Evolutionary conservation across 2,797 vertebrate genomes (phyloP).

Genomic region (Cyprinodon diabolis): DNA sequence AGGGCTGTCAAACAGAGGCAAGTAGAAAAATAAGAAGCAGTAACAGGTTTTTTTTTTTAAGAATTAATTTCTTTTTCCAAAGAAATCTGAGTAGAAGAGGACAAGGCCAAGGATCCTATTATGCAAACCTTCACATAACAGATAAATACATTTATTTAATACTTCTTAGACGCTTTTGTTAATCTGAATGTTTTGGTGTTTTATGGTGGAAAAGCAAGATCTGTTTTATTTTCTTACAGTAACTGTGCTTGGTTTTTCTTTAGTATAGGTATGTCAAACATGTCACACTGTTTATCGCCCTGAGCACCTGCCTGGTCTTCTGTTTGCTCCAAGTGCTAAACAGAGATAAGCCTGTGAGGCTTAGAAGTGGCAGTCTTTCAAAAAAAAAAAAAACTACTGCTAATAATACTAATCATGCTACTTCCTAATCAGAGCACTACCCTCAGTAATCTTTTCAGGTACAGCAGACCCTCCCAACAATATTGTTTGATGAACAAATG

Average conservation of each 20-base stretch:
- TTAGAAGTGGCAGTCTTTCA: background rate
- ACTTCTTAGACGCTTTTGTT: constrained; percentile 25
- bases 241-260: constrained; percentile 6
- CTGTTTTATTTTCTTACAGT: background rate
- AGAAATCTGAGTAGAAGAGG: constrained; percentile 20
- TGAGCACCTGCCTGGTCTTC: constrained; percentile 2
- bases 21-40: background rate
- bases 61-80: constrained; percentile 57
- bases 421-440: background rate
- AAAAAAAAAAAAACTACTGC: background rate
- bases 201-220: background rate
- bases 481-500: background rate
- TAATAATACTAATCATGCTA: background rate
- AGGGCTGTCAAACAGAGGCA: constrained; percentile 26
- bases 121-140: constrained; percentile 31
- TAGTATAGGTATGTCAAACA: constrained; percentile 11
- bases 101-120: constrained; percentile 17
- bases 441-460: background rate
- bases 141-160: constrained; percentile 31
- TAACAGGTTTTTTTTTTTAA: constrained; percentile 46
- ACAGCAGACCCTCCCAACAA: background rate
- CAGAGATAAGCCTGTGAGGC: constrained; percentile 8
- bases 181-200: constrained; percentile 2
- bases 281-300: constrained; percentile 9
- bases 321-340: background rate